These are phyloP conservation scores for Melanotaenia boesemani DNA, from an alignment of 2,797 vertebrate genomes.

Conservation along the genomic window DNA sequence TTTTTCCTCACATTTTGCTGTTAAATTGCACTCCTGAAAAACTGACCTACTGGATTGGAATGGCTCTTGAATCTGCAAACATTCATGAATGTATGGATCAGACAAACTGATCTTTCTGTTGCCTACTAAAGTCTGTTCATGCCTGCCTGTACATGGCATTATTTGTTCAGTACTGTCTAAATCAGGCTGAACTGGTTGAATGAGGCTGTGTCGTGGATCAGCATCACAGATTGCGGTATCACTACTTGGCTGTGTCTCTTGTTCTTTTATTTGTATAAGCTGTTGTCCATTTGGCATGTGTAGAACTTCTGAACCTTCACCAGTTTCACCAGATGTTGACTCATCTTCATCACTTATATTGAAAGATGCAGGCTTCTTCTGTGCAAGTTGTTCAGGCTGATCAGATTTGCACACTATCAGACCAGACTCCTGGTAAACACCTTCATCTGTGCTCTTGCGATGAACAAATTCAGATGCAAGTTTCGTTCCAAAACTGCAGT, in stretches of 20 bases:
- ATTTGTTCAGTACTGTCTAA: constrained; percentile 51
- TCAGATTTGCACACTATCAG: constrained; percentile 11
- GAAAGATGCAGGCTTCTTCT: constrained; percentile 17
- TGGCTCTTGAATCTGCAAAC: constrained; percentile 28
- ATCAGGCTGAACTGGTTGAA: constrained; percentile 24
- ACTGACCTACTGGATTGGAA: constrained; percentile 8
- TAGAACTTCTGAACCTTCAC: constrained; percentile 10
- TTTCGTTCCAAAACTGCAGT: constrained; percentile 79
- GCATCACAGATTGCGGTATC: constrained; percentile 1
- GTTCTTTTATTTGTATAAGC: constrained; percentile 22
- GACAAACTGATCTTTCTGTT: constrained; percentile 68
- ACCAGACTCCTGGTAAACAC: constrained; percentile 19
- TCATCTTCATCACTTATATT: constrained; percentile 24
- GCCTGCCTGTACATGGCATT: constrained; percentile 25
- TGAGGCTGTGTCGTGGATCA: not conserved
- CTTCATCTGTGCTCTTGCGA: constrained; percentile 60
- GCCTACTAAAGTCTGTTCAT: constrained; percentile 42
- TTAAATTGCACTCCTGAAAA: constrained; percentile 11
- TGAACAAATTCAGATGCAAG: constrained; percentile 88
- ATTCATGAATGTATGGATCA: constrained; percentile 71
- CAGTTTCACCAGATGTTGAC: not conserved
- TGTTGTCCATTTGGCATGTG: constrained; percentile 17
- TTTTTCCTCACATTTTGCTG: constrained; percentile 31
- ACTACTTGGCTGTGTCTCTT: not conserved
- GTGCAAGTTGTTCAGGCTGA: constrained; percentile 12